These are phyloP conservation scores for Tragelaphus imberbis DNA, from an alignment of 2,113 vertebrate genomes.

Conservation along the genomic window DNA sequence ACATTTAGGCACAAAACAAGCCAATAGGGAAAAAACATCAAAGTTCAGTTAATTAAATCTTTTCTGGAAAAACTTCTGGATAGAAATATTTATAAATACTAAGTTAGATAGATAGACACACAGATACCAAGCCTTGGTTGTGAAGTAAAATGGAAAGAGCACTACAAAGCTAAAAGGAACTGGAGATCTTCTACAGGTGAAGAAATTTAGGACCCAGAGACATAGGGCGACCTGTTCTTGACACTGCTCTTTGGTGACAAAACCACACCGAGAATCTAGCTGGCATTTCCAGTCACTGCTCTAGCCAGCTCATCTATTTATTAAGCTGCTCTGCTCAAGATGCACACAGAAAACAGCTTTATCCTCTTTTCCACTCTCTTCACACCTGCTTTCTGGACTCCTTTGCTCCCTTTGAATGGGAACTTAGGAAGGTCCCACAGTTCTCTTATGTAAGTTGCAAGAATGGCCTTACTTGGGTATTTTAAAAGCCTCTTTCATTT, in stretches of 20 bases:
- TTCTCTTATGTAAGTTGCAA: not conserved
- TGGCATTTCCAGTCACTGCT: not conserved
- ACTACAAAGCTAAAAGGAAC: not conserved
- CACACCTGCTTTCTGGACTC: not conserved
- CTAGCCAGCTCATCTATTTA: too few relatives aligned
- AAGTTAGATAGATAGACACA: not conserved
- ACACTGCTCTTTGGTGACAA: not conserved
- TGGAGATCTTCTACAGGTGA: not conserved
- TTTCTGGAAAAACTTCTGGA: not conserved
- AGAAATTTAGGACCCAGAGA: not conserved
- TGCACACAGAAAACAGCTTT: not conserved
- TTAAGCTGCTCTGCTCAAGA: not conserved
- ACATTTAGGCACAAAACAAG: not conserved
- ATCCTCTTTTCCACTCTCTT: not conserved
- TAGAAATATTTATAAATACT: not conserved
- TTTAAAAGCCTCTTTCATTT: not conserved
- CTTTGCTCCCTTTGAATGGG: not conserved
- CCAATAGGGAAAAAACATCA: not conserved
- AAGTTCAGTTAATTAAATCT: not conserved
- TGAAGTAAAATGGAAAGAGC: conserved; percentile 6
- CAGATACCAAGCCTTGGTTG: not conserved
- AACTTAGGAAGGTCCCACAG: not conserved
- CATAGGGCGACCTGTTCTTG: not conserved
- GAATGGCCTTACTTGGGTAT: not conserved
- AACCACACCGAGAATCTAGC: not conserved